Evolutionary conservation across 2,113 vertebrate genomes (phyloP).

Genomic region (Aphyosemion australe): DNA sequence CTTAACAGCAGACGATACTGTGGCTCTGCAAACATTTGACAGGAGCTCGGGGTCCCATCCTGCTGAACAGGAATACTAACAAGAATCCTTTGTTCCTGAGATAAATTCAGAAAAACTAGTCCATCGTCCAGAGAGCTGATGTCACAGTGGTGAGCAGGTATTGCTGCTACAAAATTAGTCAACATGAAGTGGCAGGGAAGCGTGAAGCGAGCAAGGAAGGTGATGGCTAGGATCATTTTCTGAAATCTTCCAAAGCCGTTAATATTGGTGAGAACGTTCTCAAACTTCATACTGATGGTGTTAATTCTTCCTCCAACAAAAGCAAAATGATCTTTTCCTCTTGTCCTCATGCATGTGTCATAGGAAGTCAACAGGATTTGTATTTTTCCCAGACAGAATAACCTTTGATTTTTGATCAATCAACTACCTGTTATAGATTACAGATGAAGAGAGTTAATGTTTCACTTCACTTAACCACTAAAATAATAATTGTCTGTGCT

Average conservation of each 20-base stretch:
- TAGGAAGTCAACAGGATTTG: not conserved
- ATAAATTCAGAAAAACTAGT: conserved; percentile 76
- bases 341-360: not conserved
- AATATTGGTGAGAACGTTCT: conserved; percentile 81
- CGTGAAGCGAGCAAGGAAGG: conserved; percentile 73
- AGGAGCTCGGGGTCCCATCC: conserved; percentile 82
- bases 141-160: conserved; percentile 83
- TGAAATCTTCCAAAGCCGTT: conserved; percentile 88
- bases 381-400: not conserved
- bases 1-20: conserved; percentile 81
- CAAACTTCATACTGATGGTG: conserved; percentile 64
- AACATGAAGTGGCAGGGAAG: conserved; percentile 87
- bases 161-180: conserved; percentile 83
- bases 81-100: conserved; percentile 67
- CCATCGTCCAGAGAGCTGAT: conserved; percentile 68
- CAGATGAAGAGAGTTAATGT: conserved; percentile 31
- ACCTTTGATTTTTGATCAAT: conserved; percentile 11
- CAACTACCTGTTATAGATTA: no score
- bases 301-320: conserved; percentile 2
- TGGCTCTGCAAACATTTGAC: conserved; percentile 80
- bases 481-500: not conserved
- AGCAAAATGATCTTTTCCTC: not conserved
- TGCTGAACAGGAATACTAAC: conserved; percentile 78
- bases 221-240: conserved; percentile 74
- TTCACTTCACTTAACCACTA: conserved; percentile 31